phyloP scores from a whole-genome alignment of 2,888 invertebrate species.

The Drosophila atripex region DNA sequence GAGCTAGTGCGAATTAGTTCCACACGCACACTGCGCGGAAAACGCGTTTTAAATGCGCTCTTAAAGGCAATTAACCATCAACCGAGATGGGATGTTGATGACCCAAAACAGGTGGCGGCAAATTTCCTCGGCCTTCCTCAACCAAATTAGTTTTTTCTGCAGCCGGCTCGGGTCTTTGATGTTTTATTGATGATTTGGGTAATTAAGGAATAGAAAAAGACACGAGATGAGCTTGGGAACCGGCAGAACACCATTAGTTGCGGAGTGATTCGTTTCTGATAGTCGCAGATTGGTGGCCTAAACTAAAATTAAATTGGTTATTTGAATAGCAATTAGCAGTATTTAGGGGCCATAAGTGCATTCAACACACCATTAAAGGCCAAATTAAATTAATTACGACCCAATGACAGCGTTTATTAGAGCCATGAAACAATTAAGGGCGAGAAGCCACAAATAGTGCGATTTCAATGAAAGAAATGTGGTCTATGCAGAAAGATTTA shows the following conservation, averaged over 20 bases:
- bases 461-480: slow-evolving; percentile 9
- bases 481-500: not conserved
- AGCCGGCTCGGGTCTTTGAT: slow-evolving; percentile 57
- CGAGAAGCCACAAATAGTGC: slow-evolving; percentile 12
- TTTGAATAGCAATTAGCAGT: slow-evolving; percentile 18
- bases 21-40: slow-evolving; percentile 51
- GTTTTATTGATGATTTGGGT: slow-evolving; percentile 70
- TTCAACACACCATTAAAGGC: slow-evolving; percentile 4
- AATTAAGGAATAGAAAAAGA: slow-evolving; percentile 50
- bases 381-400: slow-evolving; percentile 29
- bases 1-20: slow-evolving; percentile 40
- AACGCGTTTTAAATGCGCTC: slow-evolving; percentile 75
- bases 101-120: slow-evolving; percentile 52
- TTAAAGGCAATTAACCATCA: slow-evolving; percentile 54
- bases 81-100: slow-evolving; percentile 45
- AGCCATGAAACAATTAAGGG: slow-evolving; percentile 15
- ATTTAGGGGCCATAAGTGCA: not conserved
- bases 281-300: slow-evolving; percentile 10
- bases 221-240: slow-evolving; percentile 8
- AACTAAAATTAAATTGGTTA: slow-evolving; percentile 24
- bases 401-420: slow-evolving; percentile 23
- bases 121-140: slow-evolving; percentile 21
- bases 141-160: slow-evolving; percentile 25
- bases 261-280: slow-evolving; percentile 28
- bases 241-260: slow-evolving; percentile 33